Base-by-base conservation (phyloP, 2,113 vertebrate species). In the Grammomys surdaster region DNA sequence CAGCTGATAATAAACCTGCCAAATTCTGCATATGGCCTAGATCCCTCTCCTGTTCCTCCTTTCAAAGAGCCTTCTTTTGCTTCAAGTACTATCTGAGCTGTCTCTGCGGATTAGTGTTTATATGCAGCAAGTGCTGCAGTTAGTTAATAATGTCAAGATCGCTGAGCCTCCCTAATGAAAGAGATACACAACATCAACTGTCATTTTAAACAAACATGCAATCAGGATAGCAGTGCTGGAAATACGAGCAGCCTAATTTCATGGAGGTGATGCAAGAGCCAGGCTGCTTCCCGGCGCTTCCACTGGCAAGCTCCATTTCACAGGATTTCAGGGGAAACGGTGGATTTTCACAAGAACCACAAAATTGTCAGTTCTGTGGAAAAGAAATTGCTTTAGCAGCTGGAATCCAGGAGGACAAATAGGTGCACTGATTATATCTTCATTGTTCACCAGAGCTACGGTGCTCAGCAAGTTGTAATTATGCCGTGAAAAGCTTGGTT, bases 201-300 rank as follows among this genome's bases (percentile, higher is more conserved):
- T 98, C 98, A 98, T 98, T 97, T 98, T 98, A 98, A 98, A 98
- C 98, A 98, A 99, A 98, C 98, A 98, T 69, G 98, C 98, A 98
- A 98, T 98, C 98, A 98, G 98, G 97, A 95, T 51, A 88, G 98
- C 97, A 87, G 97, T 87, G 97, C 98, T 97, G 97, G 92, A 98
- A 98, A 98, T 95, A 93, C 60, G 96, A 98, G 98, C 98, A 98
- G 98, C 96, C 98, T 98, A 96, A 98, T 98, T 98, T 98, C 98
- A 98, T 65, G 96, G 97, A 97, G 97, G 96, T 98, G 98, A 95
- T n/a, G 95, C 95, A 93, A 97, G 98, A 97, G 96, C 95, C 86
- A 3, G 97, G 96, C 97, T 96, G 97, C 90, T 98, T 98, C 98
- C 95, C 93, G 91, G 97, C 51, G 96, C 93, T 98, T 97, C 91